A percentile compares a stretch with the other conserved stretches of the same genome.
phyloP scores from a whole-genome alignment of 2,113 vertebrate species.

The Illadopsis cleaveri region DNA sequence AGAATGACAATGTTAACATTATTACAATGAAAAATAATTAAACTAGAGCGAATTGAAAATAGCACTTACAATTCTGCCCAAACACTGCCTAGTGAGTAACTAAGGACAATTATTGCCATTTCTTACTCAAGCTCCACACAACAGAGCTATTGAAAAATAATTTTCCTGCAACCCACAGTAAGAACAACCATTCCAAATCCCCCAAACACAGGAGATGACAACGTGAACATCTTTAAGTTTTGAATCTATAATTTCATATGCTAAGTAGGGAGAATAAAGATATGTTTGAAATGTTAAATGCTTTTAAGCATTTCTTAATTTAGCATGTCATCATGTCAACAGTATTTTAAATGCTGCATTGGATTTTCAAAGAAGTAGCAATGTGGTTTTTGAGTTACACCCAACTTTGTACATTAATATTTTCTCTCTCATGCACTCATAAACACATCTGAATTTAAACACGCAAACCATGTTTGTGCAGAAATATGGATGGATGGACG shows the following conservation, averaged over 20 bases:
- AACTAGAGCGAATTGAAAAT: not conserved
- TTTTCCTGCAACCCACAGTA: not conserved
- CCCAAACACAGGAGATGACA: not conserved
- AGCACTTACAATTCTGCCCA: not conserved
- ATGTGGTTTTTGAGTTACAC: conserved; percentile 21
- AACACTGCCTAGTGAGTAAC: not conserved
- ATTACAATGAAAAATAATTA: conserved; percentile 19
- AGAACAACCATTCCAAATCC: not conserved
- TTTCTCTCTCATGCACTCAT: not conserved
- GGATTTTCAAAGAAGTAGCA: conserved; percentile 19
- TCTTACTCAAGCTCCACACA: not conserved
- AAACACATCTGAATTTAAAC: conserved; percentile 15
- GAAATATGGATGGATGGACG: not conserved
- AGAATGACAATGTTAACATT: not conserved
- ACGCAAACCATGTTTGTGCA: not conserved
- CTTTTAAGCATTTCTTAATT: conserved; percentile 15
- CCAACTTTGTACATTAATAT: not conserved
- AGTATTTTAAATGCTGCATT: conserved; percentile 3
- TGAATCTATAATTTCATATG: conserved; percentile 15
- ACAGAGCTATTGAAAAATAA: not conserved
- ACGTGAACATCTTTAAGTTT: not conserved
- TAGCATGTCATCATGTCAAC: conserved; percentile 6
- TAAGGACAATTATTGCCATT: not conserved
- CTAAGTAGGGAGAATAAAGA: not conserved
- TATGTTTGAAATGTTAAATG: conserved; percentile 14